Evolutionary conservation across 2,888 invertebrate genomes (phyloP).

Genomic region (Horisme vitalbata): DNA sequence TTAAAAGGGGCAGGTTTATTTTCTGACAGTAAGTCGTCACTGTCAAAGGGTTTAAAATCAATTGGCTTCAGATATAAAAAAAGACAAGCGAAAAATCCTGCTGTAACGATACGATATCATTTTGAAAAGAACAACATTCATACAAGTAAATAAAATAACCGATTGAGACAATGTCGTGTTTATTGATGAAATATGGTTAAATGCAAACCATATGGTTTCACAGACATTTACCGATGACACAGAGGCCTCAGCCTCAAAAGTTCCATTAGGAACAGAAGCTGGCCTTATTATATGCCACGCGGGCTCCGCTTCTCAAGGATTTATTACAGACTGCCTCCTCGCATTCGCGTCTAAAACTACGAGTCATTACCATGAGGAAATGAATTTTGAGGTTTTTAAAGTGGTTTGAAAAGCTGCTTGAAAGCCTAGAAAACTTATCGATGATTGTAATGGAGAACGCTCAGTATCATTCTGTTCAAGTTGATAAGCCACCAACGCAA

Average conservation of each 20-base stretch:
- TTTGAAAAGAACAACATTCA: no score
- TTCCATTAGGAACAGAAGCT: not conserved
- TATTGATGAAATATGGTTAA: no score
- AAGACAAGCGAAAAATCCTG: no score
- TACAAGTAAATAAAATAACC: no score
- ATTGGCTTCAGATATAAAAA: not conserved
- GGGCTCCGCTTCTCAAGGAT: slow-evolving; percentile 6
- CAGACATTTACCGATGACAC: not conserved
- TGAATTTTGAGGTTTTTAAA: slow-evolving; percentile 7
- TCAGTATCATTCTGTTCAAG: not conserved
- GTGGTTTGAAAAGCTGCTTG: slow-evolving; percentile 3
- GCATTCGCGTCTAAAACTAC: slow-evolving; percentile 5
- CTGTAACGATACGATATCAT: no score
- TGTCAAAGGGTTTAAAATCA: not conserved
- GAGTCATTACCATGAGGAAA: not conserved
- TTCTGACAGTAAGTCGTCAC: not conserved
- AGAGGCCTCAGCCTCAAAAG: not conserved
- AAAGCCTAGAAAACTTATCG: slow-evolving; percentile 4
- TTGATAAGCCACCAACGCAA: not conserved
- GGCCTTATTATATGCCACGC: slow-evolving; percentile 6
- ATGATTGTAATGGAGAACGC: slow-evolving; percentile 5
- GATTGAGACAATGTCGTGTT: no score
- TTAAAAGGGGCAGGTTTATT: not conserved
- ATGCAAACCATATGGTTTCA: no score
- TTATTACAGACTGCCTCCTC: slow-evolving; percentile 9